These are phyloP conservation scores for Adelges cooleyi DNA, from an alignment of 1,140 invertebrate genomes.

Conservation along the genomic window DNA sequence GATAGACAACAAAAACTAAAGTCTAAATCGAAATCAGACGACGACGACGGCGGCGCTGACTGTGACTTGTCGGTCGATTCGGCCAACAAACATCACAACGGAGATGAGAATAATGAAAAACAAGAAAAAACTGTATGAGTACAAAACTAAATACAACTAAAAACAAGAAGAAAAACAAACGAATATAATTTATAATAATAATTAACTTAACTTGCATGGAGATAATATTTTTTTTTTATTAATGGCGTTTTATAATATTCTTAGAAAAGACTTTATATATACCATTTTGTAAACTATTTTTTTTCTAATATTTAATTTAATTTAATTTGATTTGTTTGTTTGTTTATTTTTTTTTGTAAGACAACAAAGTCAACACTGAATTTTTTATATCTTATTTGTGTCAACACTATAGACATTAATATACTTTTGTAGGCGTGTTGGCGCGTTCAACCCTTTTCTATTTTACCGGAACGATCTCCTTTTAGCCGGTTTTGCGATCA, in stretches of 20 bases:
- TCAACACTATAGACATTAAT: no score
- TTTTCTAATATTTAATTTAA: slow-evolving; percentile 26
- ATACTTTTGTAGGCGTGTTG: no score
- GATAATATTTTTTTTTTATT: slow-evolving; percentile 10
- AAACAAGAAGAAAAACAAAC: no score
- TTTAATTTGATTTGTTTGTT: slow-evolving; percentile 5
- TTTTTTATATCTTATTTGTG: no score
- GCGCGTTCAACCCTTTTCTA: no score
- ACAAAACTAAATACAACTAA: neutral
- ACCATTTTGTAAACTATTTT: slow-evolving; percentile 27
- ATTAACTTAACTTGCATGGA: slow-evolving; percentile 24
- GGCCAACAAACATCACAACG: slow-evolving; percentile 3
- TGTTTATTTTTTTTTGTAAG: no score
- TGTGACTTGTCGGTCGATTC: neutral
- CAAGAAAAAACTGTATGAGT: neutral
- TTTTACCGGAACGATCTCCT: no score
- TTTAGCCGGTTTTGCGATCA: no score
- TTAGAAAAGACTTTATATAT: slow-evolving; percentile 23
- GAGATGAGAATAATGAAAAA: slow-evolving; percentile 4
- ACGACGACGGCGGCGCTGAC: neutral
- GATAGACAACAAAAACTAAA: neutral
- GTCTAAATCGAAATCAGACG: neutral
- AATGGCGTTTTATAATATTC: slow-evolving; percentile 22
- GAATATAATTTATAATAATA: slow-evolving; percentile 19
- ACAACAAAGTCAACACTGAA: no score